phyloP scores from a whole-genome alignment of 1,140 invertebrate genomes.

The Drosophila pallidifrons region DNA sequence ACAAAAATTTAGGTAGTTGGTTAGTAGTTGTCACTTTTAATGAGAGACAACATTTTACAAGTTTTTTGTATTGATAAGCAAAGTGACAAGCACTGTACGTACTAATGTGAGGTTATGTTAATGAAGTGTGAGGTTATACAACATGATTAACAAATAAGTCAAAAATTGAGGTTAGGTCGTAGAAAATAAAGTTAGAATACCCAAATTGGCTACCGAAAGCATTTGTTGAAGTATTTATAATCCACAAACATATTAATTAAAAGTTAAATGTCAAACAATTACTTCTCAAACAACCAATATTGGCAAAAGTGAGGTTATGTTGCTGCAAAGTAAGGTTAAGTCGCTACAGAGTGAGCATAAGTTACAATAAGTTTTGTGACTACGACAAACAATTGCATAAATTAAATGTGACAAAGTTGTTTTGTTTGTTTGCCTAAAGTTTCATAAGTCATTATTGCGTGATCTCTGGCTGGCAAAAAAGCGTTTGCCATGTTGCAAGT shows the following conservation, averaged over 20 bases:
- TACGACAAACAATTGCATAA: neutral
- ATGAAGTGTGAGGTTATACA: no score
- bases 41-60: neutral
- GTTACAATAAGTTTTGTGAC: neutral
- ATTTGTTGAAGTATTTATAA: neutral
- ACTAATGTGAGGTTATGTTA: neutral
- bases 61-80: neutral
- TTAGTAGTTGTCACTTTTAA: no score
- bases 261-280: neutral
- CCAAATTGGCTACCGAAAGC: no score
- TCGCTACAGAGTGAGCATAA: slow-evolving; percentile 1
- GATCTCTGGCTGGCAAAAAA: slow-evolving; percentile 27
- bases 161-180: neutral
- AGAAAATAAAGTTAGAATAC: no score
- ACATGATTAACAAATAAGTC: no score
- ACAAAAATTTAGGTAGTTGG: neutral
- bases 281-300: no score
- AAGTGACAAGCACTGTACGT: neutral
- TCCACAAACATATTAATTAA: neutral
- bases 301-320: slow-evolving; percentile 6
- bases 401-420: slow-evolving; percentile 13
- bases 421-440: slow-evolving; percentile 10
- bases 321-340: slow-evolving; percentile 1
- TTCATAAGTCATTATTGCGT: slow-evolving; percentile 32
- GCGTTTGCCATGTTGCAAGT: slow-evolving; percentile 29